phyloP scores from a whole-genome alignment of 1,140 invertebrate genomes.

The Aradophagus sp. region DNA sequence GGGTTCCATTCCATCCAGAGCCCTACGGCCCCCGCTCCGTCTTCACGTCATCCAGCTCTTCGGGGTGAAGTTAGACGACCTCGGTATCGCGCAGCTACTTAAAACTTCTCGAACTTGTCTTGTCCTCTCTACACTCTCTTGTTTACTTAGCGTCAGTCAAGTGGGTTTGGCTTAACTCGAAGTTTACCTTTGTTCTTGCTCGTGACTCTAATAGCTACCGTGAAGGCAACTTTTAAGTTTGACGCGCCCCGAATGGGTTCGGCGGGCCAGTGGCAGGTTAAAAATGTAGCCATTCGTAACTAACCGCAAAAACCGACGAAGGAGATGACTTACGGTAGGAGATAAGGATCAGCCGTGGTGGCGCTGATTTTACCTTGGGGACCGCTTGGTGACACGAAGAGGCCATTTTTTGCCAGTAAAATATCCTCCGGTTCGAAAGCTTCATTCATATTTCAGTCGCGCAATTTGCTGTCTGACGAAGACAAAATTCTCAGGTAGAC shows the following conservation, averaged over 20 bases:
- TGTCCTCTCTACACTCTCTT: slow-evolving; percentile 57
- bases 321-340: slow-evolving; percentile 15
- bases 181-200: slow-evolving; percentile 70
- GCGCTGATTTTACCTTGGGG: too few relatives aligned
- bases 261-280: slow-evolving; percentile 37
- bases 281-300: slow-evolving; percentile 55
- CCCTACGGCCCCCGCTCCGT: too few relatives aligned
- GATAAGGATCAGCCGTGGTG: too few relatives aligned
- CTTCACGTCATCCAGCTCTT: slow-evolving; percentile 24
- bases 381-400: too few relatives aligned
- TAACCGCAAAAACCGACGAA: slow-evolving; percentile 22
- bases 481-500: too few relatives aligned
- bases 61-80: slow-evolving; percentile 44
- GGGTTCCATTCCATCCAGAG: too few relatives aligned
- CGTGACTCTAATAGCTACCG: slow-evolving; percentile 58
- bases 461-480: too few relatives aligned
- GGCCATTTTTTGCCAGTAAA: too few relatives aligned
- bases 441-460: too few relatives aligned
- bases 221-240: slow-evolving; percentile 43
- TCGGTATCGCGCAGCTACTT: slow-evolving; percentile 69
- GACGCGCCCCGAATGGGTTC: slow-evolving; percentile 28
- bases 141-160: slow-evolving; percentile 63
- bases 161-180: slow-evolving; percentile 61
- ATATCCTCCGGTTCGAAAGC: too few relatives aligned
- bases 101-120: slow-evolving; percentile 71